Evolutionary conservation across 1,140 invertebrate genomes (phyloP).

Genomic region (Atta colombica): DNA sequence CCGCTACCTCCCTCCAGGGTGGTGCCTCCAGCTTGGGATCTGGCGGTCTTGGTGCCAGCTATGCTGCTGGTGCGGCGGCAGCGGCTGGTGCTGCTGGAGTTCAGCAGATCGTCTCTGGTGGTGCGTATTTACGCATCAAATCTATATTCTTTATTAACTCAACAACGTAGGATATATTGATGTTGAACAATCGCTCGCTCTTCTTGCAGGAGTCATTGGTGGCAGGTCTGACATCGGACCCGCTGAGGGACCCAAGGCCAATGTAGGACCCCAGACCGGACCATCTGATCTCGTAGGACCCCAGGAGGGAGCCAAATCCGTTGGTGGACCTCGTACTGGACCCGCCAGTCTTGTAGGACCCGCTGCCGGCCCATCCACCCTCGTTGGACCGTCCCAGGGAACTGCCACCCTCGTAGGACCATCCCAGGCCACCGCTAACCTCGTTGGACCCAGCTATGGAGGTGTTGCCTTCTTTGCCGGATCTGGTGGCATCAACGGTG

Average conservation of each 20-base stretch:
- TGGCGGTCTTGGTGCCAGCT: constrained; percentile 85
- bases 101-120: constrained; percentile 86
- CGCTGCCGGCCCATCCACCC: constrained; percentile 85
- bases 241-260: constrained; percentile 86
- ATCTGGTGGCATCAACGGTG: constrained; percentile 86
- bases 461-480: constrained; percentile 85
- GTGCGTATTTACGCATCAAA: constrained; percentile 72
- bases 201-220: constrained; percentile 82
- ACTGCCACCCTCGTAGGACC: constrained; percentile 85
- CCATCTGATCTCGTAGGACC: constrained; percentile 86
- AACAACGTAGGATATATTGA: constrained; percentile 29
- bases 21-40: constrained; percentile 86
- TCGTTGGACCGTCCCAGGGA: constrained; percentile 84
- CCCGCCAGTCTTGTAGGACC: constrained; percentile 85
- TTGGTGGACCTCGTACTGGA: constrained; percentile 86
- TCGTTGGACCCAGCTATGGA: constrained; percentile 85
- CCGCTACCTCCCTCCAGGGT: constrained; percentile 84
- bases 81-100: constrained; percentile 85
- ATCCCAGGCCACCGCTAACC: constrained; percentile 84
- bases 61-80: constrained; percentile 85
- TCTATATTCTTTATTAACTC: too few species aligned
- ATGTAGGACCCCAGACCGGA: constrained; percentile 85
- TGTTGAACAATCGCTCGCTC: constrained; percentile 30
- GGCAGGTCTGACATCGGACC: constrained; percentile 86
- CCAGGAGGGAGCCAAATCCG: constrained; percentile 85